These are phyloP conservation scores for Sitophilus oryzae DNA, from an alignment of 1,140 invertebrate genomes.

Conservation along the genomic window DNA sequence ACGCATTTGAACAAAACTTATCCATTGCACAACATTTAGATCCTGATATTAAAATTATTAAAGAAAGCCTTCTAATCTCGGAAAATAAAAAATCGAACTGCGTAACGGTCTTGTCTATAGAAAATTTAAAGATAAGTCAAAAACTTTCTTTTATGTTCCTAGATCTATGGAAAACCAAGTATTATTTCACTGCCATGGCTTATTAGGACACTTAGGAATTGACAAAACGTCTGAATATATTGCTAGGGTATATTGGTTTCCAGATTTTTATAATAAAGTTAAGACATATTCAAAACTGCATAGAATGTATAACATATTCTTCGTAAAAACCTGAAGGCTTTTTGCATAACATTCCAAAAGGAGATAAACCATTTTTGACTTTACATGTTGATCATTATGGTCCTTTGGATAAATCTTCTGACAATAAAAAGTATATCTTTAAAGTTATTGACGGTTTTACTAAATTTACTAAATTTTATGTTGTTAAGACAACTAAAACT, in stretches of 20 bases:
- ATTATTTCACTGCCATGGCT: too few species aligned
- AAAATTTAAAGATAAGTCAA: not conserved
- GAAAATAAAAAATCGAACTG: too few species aligned
- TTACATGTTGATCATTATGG: conserved; percentile 38
- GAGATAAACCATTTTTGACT: conserved; percentile 31
- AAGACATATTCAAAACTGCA: conserved; percentile 28
- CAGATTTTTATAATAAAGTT: conserved; percentile 33
- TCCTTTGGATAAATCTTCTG: conserved; percentile 20
- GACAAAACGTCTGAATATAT: too few species aligned
- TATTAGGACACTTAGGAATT: too few species aligned
- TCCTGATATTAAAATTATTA: too few species aligned
- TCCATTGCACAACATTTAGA: too few species aligned
- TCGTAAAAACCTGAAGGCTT: conserved; percentile 30
- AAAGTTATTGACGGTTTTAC: conserved; percentile 31
- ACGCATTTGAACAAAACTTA: too few species aligned
- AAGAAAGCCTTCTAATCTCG: too few species aligned
- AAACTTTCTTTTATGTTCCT: conserved; percentile 10
- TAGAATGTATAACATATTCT: conserved; percentile 34
- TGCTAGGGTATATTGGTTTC: conserved; percentile 39
- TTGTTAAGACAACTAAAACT: conserved; percentile 10
- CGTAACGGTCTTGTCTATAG: conserved; percentile 5
- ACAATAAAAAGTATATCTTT: conserved; percentile 28
- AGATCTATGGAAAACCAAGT: conserved; percentile 1
- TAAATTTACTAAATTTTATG: conserved; percentile 30
- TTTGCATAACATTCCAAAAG: conserved; percentile 34